phyloP scores from a whole-genome alignment of 2,888 invertebrate species.

The Tolmerus cingulatus region DNA sequence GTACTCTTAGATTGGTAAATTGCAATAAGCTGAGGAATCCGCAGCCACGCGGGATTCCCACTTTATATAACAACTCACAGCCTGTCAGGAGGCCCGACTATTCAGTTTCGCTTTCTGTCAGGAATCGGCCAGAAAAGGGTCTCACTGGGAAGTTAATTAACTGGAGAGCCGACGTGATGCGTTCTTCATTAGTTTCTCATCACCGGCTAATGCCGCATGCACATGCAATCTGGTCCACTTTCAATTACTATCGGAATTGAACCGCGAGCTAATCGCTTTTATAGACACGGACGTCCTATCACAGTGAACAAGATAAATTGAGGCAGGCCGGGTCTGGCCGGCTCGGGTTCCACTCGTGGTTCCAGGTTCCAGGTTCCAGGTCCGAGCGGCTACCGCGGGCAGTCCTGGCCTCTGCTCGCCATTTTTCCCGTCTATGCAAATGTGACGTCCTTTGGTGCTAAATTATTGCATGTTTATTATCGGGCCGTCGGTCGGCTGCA shows the following conservation, averaged over 20 bases:
- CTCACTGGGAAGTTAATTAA: conserved; percentile 10
- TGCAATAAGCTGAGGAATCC: not conserved
- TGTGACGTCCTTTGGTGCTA: conserved; percentile 44
- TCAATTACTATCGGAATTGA: conserved; percentile 35
- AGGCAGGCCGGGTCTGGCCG: not conserved
- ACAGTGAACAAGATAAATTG: conserved; percentile 35
- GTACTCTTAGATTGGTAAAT: not conserved
- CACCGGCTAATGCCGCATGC: not conserved
- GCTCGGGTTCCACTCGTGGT: not conserved
- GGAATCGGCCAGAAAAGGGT: not conserved
- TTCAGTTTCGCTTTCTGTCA: not conserved
- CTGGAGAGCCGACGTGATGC: not conserved
- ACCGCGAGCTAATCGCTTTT: conserved; percentile 12
- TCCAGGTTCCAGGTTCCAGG: not conserved
- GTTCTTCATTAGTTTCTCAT: not conserved
- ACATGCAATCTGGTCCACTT: conserved; percentile 14
- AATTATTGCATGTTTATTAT: conserved; percentile 44
- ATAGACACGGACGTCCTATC: conserved; percentile 24
- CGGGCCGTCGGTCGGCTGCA: not conserved
- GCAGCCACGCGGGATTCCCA: not conserved
- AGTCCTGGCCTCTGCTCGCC: not conserved
- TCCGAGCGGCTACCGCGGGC: not conserved
- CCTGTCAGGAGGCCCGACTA: not conserved
- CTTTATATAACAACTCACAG: not conserved
- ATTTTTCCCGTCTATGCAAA: conserved; percentile 40